Evolutionary conservation across 2,888 invertebrate genomes (phyloP), one percentile per base, ranked within the genome.

Genomic region (Geotrupes spiniger): DNA sequence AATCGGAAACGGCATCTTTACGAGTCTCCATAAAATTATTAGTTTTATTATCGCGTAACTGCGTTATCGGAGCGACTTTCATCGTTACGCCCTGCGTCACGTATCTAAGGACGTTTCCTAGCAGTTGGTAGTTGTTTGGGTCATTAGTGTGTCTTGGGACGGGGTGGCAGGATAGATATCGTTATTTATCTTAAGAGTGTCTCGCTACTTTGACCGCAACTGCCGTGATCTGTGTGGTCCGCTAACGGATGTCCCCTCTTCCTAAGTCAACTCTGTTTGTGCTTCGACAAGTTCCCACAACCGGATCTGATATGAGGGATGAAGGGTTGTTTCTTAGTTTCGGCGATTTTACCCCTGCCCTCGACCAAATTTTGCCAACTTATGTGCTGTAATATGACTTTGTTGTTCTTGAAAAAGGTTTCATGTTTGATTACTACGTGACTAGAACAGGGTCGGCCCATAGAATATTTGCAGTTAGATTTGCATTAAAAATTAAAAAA

Each of bases 171-270:
- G 64, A 65, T 61, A 66, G 71, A 71, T 71, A 71, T 72, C 71
- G 71, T 71, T 72, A 72, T 72, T 72, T 72, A 72, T 72, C 72
- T 72, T 70, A 64, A 68, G 68, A 66, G 65, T 65, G 69, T 70
- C 69, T 68, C 65, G 62, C 61, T 63, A 57, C 60, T 63, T 57
- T 64, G 68, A 68, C 68, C 69, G 66, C 68, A 68, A 65, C 63
- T 67, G 62, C 63, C 63, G 67, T 69, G 68, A 70, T 71, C 68
- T 66, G 66, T 65, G 67, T 61, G 68, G 66, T 66, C 68, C 52
- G 54, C 54, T 57, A 58, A 58, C 61, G 63, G 63, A 64, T 62
- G 63, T 65, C 61, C 60, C 62, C 59, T 55, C 53, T 60, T 58
- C 61, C 64, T 63, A 64, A 68, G 69, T 67, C 69, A 68, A 68